Evolutionary conservation across 2,888 invertebrate species (phyloP).

Genomic region (Erannis defoliaria): DNA sequence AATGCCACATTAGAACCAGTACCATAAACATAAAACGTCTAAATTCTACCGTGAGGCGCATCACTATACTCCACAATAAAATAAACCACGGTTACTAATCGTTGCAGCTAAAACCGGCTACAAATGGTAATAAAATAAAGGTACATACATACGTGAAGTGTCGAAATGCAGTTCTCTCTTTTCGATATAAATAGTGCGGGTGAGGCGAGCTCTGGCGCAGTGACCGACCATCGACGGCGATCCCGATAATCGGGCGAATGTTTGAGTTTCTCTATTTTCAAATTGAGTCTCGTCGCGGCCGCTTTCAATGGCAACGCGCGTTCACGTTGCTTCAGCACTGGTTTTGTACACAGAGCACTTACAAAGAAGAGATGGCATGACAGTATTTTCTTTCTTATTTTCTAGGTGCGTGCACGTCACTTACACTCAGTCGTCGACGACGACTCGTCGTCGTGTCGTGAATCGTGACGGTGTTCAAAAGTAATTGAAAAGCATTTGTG

Average conservation of each 20-base stretch:
- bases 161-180: slow-evolving; percentile 79
- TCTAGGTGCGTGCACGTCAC: no score
- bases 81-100: slow-evolving; percentile 78
- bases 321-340: slow-evolving; percentile 59
- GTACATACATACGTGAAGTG: slow-evolving; percentile 78
- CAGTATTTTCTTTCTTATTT: background rate
- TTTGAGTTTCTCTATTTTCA: slow-evolving; percentile 85
- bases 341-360: slow-evolving; percentile 13
- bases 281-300: slow-evolving; percentile 68
- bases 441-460: no score
- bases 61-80: slow-evolving; percentile 74
- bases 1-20: slow-evolving; percentile 40
- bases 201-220: slow-evolving; percentile 74
- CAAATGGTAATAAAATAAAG: slow-evolving; percentile 84
- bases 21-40: slow-evolving; percentile 49
- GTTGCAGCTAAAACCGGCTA: slow-evolving; percentile 81
- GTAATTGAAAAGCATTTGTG: no score
- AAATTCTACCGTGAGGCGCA: slow-evolving; percentile 62
- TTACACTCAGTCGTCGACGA: no score
- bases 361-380: background rate
- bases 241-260: slow-evolving; percentile 83
- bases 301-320: slow-evolving; percentile 58
- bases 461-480: no score
- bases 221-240: slow-evolving; percentile 84
- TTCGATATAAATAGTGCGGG: slow-evolving; percentile 84